A percentile compares a stretch with the other conserved stretches of the same genome.
Conservation (phyloP, 2,797 vertebrate genomes). For the Enteromius viviparus region DNA sequence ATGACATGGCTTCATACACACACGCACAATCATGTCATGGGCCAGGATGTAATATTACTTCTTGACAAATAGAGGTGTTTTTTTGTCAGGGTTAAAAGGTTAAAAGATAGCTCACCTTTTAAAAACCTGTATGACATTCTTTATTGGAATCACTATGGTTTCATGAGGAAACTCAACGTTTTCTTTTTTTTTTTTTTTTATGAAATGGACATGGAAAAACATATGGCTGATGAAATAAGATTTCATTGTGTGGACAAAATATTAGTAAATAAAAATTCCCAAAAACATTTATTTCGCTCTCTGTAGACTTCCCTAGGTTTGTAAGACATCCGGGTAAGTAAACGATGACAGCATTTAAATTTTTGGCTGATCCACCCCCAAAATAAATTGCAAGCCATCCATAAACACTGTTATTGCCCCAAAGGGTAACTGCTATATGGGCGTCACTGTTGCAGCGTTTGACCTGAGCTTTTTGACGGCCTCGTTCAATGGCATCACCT, state of each 20-base stretch:
- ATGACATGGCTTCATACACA: neutral
- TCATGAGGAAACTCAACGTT: neutral
- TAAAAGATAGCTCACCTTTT: neutral
- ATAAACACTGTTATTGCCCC: neutral
- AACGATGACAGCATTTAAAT: rapidly evolving
- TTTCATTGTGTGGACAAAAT: neutral
- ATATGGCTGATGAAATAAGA: neutral
- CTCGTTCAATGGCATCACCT: conserved; percentile 42
- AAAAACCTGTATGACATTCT: neutral
- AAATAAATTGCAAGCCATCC: neutral
- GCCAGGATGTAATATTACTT: neutral
- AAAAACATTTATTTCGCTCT: neutral
- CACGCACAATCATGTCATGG: neutral
- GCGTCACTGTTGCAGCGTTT: neutral
- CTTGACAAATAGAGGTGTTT: neutral
- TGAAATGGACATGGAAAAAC: neutral
- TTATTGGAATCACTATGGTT: neutral
- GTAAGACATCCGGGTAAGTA: neutral
- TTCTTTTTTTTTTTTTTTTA: neutral
- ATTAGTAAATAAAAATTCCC: neutral
- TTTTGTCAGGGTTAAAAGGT: neutral
- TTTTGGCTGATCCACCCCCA: too few relatives aligned
- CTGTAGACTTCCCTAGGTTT: neutral
- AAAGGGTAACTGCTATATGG: neutral
- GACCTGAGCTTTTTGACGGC: neutral